phyloP scores from a whole-genome alignment of 1,140 invertebrate species.

The Sarcophaga bullata region DNA sequence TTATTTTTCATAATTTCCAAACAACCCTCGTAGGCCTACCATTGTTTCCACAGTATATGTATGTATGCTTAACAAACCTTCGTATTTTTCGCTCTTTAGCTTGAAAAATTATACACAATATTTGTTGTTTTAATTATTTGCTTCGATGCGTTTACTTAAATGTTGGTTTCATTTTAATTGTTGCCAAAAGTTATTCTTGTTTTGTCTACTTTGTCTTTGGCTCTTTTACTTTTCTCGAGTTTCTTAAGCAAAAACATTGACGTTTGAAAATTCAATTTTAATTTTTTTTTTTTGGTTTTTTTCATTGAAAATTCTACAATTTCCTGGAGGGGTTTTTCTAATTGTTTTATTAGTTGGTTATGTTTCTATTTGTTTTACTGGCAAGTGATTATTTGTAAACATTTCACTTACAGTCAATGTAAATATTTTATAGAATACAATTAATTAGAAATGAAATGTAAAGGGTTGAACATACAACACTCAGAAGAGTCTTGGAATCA shows the following conservation, averaged over 20 bases:
- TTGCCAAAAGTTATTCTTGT: slow-evolving; percentile 22
- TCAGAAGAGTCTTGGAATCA: no score
- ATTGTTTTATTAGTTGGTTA: neutral
- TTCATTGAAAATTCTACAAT: slow-evolving; percentile 13
- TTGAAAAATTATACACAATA: slow-evolving; percentile 1
- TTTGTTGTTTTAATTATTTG: slow-evolving; percentile 34
- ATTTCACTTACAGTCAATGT: slow-evolving; percentile 36
- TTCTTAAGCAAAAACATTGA: neutral
- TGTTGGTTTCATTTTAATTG: slow-evolving; percentile 35
- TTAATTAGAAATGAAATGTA: neutral
- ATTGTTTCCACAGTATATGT: neutral
- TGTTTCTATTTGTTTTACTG: neutral
- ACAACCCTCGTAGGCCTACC: neutral
- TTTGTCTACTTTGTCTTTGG: neutral
- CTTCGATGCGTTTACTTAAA: neutral
- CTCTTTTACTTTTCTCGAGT: neutral
- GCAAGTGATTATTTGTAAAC: slow-evolving; percentile 39
- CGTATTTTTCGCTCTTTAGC: neutral
- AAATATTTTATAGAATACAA: slow-evolving; percentile 1
- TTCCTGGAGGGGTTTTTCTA: slow-evolving; percentile 22
- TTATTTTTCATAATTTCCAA: neutral
- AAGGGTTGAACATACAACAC: neutral
- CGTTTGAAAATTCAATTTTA: no score
- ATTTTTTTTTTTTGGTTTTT: neutral
- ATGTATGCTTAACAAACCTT: neutral